Base-by-base conservation (phyloP, 2,113 vertebrate species). In the Nycticebus coucang region DNA sequence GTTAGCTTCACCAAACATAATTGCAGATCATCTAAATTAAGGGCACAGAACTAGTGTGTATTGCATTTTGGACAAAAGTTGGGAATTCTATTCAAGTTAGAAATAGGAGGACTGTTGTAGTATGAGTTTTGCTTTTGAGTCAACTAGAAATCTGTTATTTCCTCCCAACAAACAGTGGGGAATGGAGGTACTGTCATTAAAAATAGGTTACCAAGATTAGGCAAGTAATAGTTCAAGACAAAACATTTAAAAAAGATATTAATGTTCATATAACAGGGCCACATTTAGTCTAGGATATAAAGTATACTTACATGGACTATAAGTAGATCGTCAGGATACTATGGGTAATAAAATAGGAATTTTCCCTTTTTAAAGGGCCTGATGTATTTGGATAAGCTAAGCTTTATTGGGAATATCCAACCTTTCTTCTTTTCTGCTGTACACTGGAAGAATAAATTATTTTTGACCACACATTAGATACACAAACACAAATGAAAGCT, bases 301-400 rank as follows among this genome's bases (percentile, higher is more conserved):
- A 74, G 4, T 2, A 50, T 50, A 50, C 45, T 50, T 50, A 50
- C 9, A 26, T 35, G 9, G 4, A 17, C 3, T 26, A 9, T 82
- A 91, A 18, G 0, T 55, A 53, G 77, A 77, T 59, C 85, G 4
- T 21, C 33, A 55, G 79, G 15, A n/a, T 28, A 77, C 2, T 24
- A 28, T 75, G 21, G 59, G 22, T 15, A 21, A 59, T 81, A 71
- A 59, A 71, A 68, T 18, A 45, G 19, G 19, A 74, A 5, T 55
- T 5, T 2, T 7, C 1, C 1, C 1, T 0, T 57, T 5, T 74
- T 84, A 24, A 85, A 72, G 1, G 5, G 1, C 33, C 7, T 55
- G 6, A 1, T 53, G 0, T 82, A 59, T 72, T 93, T 95, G 21
- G 7, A 13, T 71, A 83, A 37, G 9, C 14, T 82, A 55, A 83